Base-by-base conservation (phyloP, 2,888 invertebrate genomes). In the Ganaspis brasiliensis region DNA sequence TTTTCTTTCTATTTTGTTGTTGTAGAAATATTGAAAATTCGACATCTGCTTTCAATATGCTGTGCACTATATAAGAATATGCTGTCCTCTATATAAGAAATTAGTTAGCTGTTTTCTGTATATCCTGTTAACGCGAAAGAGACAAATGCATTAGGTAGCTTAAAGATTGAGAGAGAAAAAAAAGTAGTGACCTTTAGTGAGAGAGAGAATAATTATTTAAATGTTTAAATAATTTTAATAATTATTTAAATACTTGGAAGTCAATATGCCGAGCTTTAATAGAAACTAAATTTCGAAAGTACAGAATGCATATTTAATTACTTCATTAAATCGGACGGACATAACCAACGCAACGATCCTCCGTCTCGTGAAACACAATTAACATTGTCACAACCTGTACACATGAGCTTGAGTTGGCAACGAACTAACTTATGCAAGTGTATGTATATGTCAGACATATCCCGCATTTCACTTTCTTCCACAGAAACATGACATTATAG, bases 361-460 rank as follows among this genome's bases (percentile, higher is more conserved):
- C 21, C 63, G 24, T 24, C 40, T 67, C 63, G 40, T 21, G 40
- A 67, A 67, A 67, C 14, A 45, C 63, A 67, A 67, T 45, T 45
- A 63, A 12, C 63, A 63, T 40, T 63, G 63, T 63, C 63, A 40
- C 40, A 63, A 37, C 63, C 21, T 63, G 63, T 63, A 67, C 40
- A 59, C 35, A 16, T 59, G 12, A 59, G 16, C 56, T 59, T 31
- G 31, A 59, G 59, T 35, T 16, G 19, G 9, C 59, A 31, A 16
- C 56, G 56, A 56, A 56, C 21, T 24, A 24, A 59, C 16, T 31
- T 59, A 59, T 59, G 59, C 59, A 59, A 59, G 31, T 59, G 14
- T 31, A 59, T 59, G 16, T 31, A 31, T 31, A 6, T 16, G 16
- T n/a, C 9, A 9, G 35, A 16, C 31, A 59, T 26, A 31, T 16